Evolutionary conservation across 1,140 invertebrate species (phyloP).

Genomic region (Neodiprion pinetum): DNA sequence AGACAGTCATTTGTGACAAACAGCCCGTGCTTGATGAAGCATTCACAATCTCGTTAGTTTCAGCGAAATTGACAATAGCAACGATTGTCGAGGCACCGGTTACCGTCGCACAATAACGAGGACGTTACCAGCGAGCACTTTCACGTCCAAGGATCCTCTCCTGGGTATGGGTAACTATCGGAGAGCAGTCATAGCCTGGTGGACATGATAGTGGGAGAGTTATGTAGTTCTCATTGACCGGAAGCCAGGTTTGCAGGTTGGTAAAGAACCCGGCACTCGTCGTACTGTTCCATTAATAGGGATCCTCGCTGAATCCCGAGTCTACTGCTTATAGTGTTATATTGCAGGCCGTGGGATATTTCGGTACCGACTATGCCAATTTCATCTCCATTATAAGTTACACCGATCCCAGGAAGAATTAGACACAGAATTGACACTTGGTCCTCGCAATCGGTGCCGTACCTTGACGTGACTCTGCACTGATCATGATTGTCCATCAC

Average conservation of each 20-base stretch:
- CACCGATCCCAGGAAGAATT: constrained; percentile 74
- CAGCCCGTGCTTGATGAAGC: not conserved
- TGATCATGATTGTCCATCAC: constrained; percentile 59
- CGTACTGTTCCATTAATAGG: constrained; percentile 70
- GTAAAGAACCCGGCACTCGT: constrained; percentile 64
- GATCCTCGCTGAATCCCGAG: constrained; percentile 65
- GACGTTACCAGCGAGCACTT: constrained; percentile 48
- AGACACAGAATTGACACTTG: constrained; percentile 73
- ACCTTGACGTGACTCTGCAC: constrained; percentile 59
- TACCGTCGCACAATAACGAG: constrained; percentile 42
- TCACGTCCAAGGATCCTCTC: constrained; percentile 48
- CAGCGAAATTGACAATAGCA: constrained; percentile 41
- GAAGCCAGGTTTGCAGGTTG: constrained; percentile 65
- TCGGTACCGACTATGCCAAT: constrained; percentile 71
- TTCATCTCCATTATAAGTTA: constrained; percentile 83
- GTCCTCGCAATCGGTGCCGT: constrained; percentile 70
- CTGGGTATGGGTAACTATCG: constrained; percentile 51
- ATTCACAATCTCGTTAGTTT: constrained; percentile 25
- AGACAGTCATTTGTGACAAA: not conserved
- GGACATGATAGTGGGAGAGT: constrained; percentile 63
- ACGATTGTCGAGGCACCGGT: constrained; percentile 14
- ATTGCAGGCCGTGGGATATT: constrained; percentile 61
- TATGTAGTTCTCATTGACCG: constrained; percentile 64
- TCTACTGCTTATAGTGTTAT: constrained; percentile 55
- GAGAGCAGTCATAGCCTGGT: constrained; percentile 57